Evolutionary conservation across 2,888 invertebrate species (phyloP).

Genomic region (Lasius fuliginosus): DNA sequence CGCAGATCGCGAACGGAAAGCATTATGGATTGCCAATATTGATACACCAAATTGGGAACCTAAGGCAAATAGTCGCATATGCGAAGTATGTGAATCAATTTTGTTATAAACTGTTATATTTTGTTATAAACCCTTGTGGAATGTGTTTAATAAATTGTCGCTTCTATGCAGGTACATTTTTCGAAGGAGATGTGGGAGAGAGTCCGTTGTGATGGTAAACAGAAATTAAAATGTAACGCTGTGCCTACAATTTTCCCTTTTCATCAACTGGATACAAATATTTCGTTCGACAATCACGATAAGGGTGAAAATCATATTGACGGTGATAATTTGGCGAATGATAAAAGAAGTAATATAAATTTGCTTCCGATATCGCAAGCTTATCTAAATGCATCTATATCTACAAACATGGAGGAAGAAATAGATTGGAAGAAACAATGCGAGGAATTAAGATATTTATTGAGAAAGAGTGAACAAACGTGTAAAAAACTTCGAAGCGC

Average conservation of each 20-base stretch:
- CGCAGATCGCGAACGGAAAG: neutral
- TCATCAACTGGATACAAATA: neutral
- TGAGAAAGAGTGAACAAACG: neutral
- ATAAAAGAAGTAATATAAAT: neutral
- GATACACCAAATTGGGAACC: constrained; percentile 2
- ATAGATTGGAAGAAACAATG: constrained; percentile 13
- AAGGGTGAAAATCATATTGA: neutral
- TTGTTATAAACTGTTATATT: neutral
- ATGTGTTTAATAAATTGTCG: neutral
- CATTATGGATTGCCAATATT: neutral
- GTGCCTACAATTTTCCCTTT: neutral
- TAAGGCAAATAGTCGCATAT: neutral
- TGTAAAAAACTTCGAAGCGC: neutral
- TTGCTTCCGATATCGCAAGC: neutral
- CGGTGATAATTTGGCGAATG: neutral
- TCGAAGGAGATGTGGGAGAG: constrained; percentile 8
- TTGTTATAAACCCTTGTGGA: neutral
- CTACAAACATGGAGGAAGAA: neutral
- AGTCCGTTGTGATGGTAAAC: constrained; percentile 14
- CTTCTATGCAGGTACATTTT: neutral
- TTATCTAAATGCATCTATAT: neutral
- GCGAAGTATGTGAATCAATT: neutral
- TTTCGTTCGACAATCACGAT: neutral
- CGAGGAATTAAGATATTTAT: neutral
- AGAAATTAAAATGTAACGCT: constrained; percentile 1